phyloP scores from a whole-genome alignment of 53 echinoderm and acorn worm species.

The Luidia sarsii region DNA sequence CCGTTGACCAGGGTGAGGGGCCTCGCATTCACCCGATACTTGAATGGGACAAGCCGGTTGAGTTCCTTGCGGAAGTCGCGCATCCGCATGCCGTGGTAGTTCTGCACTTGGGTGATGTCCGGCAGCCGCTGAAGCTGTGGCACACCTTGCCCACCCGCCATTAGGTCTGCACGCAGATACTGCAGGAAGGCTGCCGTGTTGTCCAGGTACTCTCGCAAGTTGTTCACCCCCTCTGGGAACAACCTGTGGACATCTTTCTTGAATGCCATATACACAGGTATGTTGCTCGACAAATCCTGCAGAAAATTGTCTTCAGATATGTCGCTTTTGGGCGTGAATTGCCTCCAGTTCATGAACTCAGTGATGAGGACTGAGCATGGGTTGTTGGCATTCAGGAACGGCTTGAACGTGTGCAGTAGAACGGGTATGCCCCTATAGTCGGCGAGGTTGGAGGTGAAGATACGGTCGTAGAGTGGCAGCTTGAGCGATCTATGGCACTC shows the following conservation, averaged over 20 bases:
- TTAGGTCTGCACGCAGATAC: background rate
- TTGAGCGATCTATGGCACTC: background rate
- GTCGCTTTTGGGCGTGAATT: background rate
- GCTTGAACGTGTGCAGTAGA: conserved; percentile 1
- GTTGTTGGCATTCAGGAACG: conserved; percentile 19
- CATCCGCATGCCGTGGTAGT: conserved; percentile 16
- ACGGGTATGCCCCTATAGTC: conserved; percentile 24
- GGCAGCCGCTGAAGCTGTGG: conserved; percentile 6
- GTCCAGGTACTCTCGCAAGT: background rate
- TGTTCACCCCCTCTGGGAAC: background rate
- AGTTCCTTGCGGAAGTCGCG: conserved; percentile 26
- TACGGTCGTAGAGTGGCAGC: conserved; percentile 26
- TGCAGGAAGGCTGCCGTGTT: background rate
- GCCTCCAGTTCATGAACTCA: conserved; percentile 15
- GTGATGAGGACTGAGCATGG: conserved; percentile 14
- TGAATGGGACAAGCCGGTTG: conserved; percentile 39
- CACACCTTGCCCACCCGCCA: conserved; percentile 17
- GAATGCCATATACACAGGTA: no score
- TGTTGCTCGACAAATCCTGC: no score
- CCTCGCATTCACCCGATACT: conserved; percentile 18
- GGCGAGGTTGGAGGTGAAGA: conserved; percentile 41
- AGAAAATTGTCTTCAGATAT: no score
- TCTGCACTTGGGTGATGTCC: background rate
- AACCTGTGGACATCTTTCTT: background rate
- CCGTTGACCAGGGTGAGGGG: conserved; percentile 7